Conservation (phyloP, 1,140 invertebrate species). For the Orius insidiosus region DNA sequence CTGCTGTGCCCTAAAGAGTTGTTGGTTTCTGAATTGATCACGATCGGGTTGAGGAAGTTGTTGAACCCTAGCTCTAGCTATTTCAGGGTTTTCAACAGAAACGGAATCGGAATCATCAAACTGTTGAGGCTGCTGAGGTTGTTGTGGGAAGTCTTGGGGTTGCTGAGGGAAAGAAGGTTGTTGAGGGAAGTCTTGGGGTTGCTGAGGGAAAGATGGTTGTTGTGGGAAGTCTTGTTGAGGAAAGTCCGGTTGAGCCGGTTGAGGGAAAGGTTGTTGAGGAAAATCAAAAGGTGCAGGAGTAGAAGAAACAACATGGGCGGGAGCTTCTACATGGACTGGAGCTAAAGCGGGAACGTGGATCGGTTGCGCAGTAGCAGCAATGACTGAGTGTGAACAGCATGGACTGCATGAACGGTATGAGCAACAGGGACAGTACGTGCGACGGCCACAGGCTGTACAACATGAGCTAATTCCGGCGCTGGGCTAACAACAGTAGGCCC, state of each 20-base stretch:
- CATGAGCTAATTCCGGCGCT: conserved; percentile 18
- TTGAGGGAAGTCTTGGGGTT: conserved; percentile 8
- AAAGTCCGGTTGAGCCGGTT: conserved; percentile 19
- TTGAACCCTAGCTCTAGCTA: conserved; percentile 6
- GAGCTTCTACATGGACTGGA: conserved; percentile 1
- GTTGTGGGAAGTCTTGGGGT: conserved; percentile 10
- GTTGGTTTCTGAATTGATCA: neutral
- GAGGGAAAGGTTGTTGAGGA: conserved; percentile 1
- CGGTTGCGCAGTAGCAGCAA: conserved; percentile 6
- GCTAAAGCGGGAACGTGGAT: neutral
- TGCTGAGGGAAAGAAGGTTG: conserved; percentile 1
- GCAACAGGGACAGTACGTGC: neutral
- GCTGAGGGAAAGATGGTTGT: conserved; percentile 8
- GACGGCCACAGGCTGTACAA: conserved; percentile 18
- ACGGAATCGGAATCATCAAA: conserved; percentile 16
- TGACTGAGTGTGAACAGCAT: conserved; percentile 1
- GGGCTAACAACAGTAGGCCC: conserved; percentile 28
- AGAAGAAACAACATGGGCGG: neutral
- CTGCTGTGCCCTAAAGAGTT: too few relatives aligned
- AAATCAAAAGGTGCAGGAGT: neutral
- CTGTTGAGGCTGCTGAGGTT: conserved; percentile 15
- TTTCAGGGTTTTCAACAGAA: conserved; percentile 16
- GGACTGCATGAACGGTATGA: conserved; percentile 4
- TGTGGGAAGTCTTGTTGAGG: too few relatives aligned
- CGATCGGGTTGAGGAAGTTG: conserved; percentile 6